A percentile compares a stretch with the other conserved stretches of the same genome.
These are phyloP conservation scores for Hippocampus guttulatus DNA, from an alignment of 2,113 vertebrate genomes.

Conservation along the genomic window DNA sequence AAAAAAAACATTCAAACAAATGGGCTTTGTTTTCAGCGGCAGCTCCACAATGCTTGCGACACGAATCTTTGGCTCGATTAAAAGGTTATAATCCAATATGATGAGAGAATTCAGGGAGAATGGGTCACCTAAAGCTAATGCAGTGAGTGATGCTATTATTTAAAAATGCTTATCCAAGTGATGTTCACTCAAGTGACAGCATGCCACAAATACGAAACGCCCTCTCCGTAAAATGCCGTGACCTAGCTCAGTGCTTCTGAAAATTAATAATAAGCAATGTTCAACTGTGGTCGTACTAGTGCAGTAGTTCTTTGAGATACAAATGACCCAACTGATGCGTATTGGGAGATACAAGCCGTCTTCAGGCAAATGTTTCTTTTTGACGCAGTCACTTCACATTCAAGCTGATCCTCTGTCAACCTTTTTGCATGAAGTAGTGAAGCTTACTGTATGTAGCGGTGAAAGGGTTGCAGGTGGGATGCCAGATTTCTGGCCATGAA, in stretches of 20 bases:
- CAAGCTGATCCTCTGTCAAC: background rate
- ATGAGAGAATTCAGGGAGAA: background rate
- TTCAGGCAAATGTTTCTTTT: too few species aligned
- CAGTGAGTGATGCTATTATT: background rate
- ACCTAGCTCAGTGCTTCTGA: background rate
- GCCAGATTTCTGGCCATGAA: conserved; percentile 48
- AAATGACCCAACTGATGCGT: too few species aligned
- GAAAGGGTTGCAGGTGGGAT: conserved; percentile 40
- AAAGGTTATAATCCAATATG: background rate
- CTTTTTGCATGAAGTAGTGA: background rate
- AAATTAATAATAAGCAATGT: background rate
- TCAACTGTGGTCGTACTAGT: too few species aligned
- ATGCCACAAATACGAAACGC: background rate
- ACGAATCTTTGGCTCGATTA: background rate
- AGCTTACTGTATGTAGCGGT: conserved; percentile 17
- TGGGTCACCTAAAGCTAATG: background rate
- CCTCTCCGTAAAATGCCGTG: background rate
- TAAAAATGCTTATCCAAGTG: background rate
- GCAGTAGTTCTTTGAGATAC: too few species aligned
- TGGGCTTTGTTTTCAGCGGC: background rate
- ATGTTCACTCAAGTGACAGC: background rate
- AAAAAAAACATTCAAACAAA: background rate
- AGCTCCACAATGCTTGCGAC: conserved; percentile 1
- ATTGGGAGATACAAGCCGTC: too few species aligned
- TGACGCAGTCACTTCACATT: too few species aligned